Base-by-base conservation (phyloP, 2,797 vertebrate genomes). In the Rhinichthys osculus region DNA sequence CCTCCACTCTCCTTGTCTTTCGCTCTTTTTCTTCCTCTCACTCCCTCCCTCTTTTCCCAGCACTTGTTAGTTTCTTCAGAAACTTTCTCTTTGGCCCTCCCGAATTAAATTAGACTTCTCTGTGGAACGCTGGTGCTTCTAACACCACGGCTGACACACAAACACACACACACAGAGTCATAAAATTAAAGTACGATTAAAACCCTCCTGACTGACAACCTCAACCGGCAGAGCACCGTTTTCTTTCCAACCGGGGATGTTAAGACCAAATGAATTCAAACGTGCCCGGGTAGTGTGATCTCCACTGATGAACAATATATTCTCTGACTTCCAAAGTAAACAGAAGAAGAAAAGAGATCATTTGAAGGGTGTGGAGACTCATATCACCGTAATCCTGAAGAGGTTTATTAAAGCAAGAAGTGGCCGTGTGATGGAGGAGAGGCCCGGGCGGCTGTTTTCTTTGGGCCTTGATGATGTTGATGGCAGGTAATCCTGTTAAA, bases 1-100 rank as follows among this genome's bases (percentile, higher is more conserved):
- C 96, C 95, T 95, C 96, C 97, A 95, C 97, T 97, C 95, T 95
- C 93, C 95, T 95, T 96, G 96, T 96, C 97, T 97, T 95, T 95
- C 95, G 30, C 67, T 70, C 79, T 96, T 95, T 94, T 94, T 94
- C 96, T 97, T 97, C 97, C 95, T 96, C 95, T 30, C 72, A 16
- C 80, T 96, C 95, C 94, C 95, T 95, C 96, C 97, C 97, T 97
- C 95, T 96, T 96, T 96, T 96, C 66, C 67, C 74, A 86, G 62
- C 82, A 81, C 84, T 85, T 88, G 85, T 84, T 89, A 85, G 78
- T 87, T 86, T 88, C 86, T 79, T 78, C 86, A 83, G 84, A 89
- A 87, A 88, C 83, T 85, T 88, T 89, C 85, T 88, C 87, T 89
- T 85, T 77, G 88, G 73, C 66, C 84, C 64, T 87, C 66, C 64